Conservation (phyloP, 1,140 invertebrate genomes). For the Antheraea pernyi region DNA sequence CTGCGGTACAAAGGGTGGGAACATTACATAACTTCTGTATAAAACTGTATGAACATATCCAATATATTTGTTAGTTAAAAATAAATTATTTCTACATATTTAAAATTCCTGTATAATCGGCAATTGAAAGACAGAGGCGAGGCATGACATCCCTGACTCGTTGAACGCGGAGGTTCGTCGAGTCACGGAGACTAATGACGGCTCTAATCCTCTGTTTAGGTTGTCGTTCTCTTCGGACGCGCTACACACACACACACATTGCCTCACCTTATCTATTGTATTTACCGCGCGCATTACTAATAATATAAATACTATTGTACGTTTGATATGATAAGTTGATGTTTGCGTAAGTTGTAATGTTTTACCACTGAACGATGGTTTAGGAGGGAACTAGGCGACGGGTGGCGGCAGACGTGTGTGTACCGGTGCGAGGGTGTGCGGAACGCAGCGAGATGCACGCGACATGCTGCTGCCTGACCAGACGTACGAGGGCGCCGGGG, state of each 20-base stretch:
- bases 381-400: neutral
- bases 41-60: too few species aligned
- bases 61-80: too few species aligned
- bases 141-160: neutral
- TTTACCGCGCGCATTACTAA: neutral
- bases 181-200: constrained; percentile 9
- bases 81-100: too few species aligned
- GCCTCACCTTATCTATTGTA: neutral
- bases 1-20: too few species aligned
- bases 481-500: constrained; percentile 80
- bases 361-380: neutral
- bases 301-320: neutral
- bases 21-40: too few species aligned
- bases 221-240: neutral
- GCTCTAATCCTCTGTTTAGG: neutral
- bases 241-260: too few species aligned
- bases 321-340: neutral
- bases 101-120: too few species aligned
- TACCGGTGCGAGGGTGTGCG: constrained; percentile 16
- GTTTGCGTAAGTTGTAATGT: neutral
- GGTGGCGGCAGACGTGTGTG: neutral
- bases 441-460: constrained; percentile 24
- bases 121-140: too few species aligned
- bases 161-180: constrained; percentile 2
- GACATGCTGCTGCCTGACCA: constrained; percentile 83